These are phyloP conservation scores for Boleophthalmus pectinirostris DNA, from an alignment of 2,113 vertebrate genomes.

Conservation along the genomic window DNA sequence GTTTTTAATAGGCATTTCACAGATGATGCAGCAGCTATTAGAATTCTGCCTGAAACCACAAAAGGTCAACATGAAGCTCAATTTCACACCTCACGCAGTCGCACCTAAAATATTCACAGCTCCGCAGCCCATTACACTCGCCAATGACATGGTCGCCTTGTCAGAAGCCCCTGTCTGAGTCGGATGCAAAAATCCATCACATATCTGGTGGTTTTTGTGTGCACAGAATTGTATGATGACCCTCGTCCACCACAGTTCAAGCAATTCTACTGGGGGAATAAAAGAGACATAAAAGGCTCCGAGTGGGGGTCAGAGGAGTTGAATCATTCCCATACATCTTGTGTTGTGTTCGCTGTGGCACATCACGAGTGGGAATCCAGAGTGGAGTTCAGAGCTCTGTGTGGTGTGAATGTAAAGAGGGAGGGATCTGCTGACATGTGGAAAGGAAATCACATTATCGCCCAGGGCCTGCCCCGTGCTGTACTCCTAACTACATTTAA, in stretches of 20 bases:
- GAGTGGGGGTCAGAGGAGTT: slow-evolving; percentile 32
- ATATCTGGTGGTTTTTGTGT: slow-evolving; percentile 17
- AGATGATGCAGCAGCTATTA: slow-evolving; percentile 6
- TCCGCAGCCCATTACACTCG: slow-evolving; percentile 5
- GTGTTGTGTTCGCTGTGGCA: slow-evolving; percentile 40
- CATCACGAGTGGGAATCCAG: slow-evolving; percentile 35
- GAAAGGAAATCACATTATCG: slow-evolving; percentile 17
- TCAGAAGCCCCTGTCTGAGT: background rate
- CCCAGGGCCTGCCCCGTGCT: background rate
- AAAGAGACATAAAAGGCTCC: slow-evolving; percentile 32
- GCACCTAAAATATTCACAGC: slow-evolving; percentile 10
- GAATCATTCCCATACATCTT: slow-evolving; percentile 20
- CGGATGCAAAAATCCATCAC: slow-evolving; percentile 1
- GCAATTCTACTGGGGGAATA: slow-evolving; percentile 33
- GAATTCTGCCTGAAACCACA: slow-evolving; percentile 9
- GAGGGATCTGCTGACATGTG: slow-evolving; percentile 38
- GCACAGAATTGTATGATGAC: slow-evolving; percentile 18
- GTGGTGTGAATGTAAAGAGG: slow-evolving; percentile 63
- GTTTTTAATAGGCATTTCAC: background rate
- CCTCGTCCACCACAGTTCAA: slow-evolving; percentile 32
- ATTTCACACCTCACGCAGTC: slow-evolving; percentile 14
- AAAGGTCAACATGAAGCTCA: slow-evolving; percentile 12
- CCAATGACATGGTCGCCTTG: background rate
- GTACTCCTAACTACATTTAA: background rate
- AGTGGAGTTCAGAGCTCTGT: slow-evolving; percentile 37